A percentile compares a stretch with the other conserved stretches of the same genome.
Evolutionary conservation across 2,888 invertebrate genomes (phyloP).

Genomic region (Lottia gigantea): DNA sequence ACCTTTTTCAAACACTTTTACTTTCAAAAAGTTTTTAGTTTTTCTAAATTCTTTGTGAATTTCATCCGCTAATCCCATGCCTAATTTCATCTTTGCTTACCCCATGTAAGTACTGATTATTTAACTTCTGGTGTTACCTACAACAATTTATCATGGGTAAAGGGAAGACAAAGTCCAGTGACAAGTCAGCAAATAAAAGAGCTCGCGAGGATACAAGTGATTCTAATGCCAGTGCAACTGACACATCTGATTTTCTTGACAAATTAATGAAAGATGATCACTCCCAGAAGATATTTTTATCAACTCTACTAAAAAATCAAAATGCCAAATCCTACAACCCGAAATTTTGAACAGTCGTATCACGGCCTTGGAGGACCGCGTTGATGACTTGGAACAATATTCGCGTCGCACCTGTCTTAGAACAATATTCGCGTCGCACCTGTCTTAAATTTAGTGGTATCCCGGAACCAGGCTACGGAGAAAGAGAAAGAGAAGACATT

Average conservation of each 20-base stretch:
- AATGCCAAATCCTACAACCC: neutral
- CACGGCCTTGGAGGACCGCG: neutral
- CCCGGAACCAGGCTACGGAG: neutral
- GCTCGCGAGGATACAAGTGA: neutral
- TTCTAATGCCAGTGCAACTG: neutral
- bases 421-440: neutral
- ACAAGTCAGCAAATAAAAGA: neutral
- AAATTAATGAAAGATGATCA: neutral
- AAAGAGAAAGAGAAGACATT: neutral
- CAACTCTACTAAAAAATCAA: neutral
- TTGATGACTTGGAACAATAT: slow-evolving; percentile 5
- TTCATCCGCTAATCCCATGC: too few relatives aligned
- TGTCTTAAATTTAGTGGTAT: slow-evolving; percentile 5
- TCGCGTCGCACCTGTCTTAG: neutral
- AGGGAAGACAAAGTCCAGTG: too few relatives aligned
- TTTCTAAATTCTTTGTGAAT: too few relatives aligned
- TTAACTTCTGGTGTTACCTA: too few relatives aligned
- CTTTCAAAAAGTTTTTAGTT: too few relatives aligned
- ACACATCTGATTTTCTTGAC: neutral
- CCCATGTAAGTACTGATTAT: too few relatives aligned
- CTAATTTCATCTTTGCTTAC: too few relatives aligned
- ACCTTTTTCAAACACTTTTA: too few relatives aligned
- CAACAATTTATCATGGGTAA: too few relatives aligned
- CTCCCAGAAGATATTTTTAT: neutral
- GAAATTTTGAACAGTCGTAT: neutral